A percentile compares a stretch with the other conserved stretches of the same genome.
Conservation (phyloP, 2,888 invertebrate species). For the Megaustenia siamemsis region DNA sequence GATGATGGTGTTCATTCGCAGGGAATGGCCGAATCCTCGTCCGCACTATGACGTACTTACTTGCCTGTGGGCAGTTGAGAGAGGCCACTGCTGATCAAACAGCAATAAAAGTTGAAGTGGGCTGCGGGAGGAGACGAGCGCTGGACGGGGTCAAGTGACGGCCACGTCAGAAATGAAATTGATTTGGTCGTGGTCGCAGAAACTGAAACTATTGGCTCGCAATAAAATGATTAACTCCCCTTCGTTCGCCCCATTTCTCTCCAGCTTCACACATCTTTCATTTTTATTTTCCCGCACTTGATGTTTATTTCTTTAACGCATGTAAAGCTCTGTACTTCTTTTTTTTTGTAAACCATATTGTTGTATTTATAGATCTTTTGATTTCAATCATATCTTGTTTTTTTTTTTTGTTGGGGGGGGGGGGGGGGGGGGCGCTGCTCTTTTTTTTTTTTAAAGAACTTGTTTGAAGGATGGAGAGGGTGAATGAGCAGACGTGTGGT, state of each 20-base stretch:
- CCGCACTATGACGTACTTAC: constrained; percentile 1
- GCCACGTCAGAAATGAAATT: constrained; percentile 19
- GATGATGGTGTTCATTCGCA: too few relatives aligned
- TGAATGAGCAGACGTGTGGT: too few relatives aligned
- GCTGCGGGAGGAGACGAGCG: neutral
- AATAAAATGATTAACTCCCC: constrained; percentile 19
- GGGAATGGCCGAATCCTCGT: neutral
- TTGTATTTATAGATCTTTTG: too few relatives aligned
- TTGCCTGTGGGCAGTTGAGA: constrained; percentile 19
- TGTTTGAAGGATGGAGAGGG: too few relatives aligned
- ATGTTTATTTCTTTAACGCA: neutral
- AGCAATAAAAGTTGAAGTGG: constrained; percentile 45
- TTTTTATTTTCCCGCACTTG: too few relatives aligned
- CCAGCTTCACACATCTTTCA: neutral
- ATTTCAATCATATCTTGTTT: too few relatives aligned
- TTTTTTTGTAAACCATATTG: too few relatives aligned
- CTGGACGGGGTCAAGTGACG: constrained; percentile 36
- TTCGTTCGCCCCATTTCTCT: neutral
- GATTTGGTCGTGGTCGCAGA: constrained; percentile 33
- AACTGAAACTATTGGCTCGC: constrained; percentile 27
- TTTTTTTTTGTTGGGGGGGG: too few relatives aligned
- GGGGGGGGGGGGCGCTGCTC: too few relatives aligned
- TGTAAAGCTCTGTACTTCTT: neutral
- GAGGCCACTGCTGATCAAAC: constrained; percentile 25
- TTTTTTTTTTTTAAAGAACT: too few relatives aligned